Base-by-base conservation (phyloP, 1,140 invertebrate genomes). In the Bombus terrestris region DNA sequence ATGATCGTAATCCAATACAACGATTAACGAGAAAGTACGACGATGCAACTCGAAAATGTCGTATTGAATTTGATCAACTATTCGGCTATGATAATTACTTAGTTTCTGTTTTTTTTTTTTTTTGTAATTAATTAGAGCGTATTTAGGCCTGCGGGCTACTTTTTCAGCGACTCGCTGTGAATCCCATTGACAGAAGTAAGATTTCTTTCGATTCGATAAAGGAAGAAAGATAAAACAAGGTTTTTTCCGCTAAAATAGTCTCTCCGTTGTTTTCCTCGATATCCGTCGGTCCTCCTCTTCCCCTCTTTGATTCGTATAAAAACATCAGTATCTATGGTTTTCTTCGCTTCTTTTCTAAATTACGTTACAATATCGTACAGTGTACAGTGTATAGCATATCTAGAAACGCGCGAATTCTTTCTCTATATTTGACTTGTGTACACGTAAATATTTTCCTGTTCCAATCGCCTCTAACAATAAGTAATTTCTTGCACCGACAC, bases 131-230 rank as follows among this genome's bases (percentile, higher is more conserved):
- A 92, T 93, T 93, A 94, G 89, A 93, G 88, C 91, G 87, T 94
- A 93, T 93, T 94, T 94, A 93, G 93, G 93, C 93, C 93, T 94
- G 93, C 89, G 93, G 93, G 93, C 93, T 94, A 94, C 93, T 94
- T 94, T 93, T 93, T 79, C 92, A 90, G 89, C 89, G 86, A 92
- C 86, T 86, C 85, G 90, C 91, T 92, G 88, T 91, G 83, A 92
- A 89, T 93, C 89, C 89, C 90, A 91, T 91, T 89, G 85, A 91
- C 88, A 89, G 85, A 87, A 85, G 62, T 84, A 79, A 92, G 81
- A 85, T 82, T 37, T 71, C 59, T n/a, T 41, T 41, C 69, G 72
- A 78, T 22, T 69, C 37, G 32, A 73, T 37, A 77, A 71, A 62
- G 77, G 37, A 47, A 64, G 37, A 57, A 83, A 86, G 53, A 64